Base-by-base conservation (phyloP, 2,888 invertebrate genomes). In the Plagiodera versicolora region DNA sequence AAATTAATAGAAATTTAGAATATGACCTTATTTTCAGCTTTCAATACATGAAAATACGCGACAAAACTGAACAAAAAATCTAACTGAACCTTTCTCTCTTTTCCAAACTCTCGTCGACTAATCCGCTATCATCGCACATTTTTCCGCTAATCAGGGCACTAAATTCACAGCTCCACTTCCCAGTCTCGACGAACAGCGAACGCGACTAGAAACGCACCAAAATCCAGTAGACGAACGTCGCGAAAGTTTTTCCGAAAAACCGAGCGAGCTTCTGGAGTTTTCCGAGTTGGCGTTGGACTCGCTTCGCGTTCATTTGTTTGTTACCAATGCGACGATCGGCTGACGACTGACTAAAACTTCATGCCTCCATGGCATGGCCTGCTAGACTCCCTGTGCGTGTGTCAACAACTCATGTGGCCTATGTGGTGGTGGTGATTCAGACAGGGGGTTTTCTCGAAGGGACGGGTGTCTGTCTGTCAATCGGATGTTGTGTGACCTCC, bases 281-380 rank as follows among this genome's bases (percentile, higher is more conserved):
- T 39, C 56, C 62, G 60, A 58, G 63, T 46, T 56, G 60, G 66
- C 65, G 66, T 32, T 28, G 28, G 28, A 9, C 67, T 59, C 66
- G 64, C 56, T 51, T 59, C 65, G 66, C 70, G 70, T 56, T 69
- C 69, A 68, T 67, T 72, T 71, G 71, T 68, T 66, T 71, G 71
- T 68, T 66, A 65, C 66, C 69, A 62, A 63, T 65, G 68, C 71
- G 71, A 67, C 71, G 70, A 72, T 70, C 70, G 70, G 72, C 72
- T 71, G 67, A 71, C 73, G 71, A 74, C 75, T 74, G 74, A 72
- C 67, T 67, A 60, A 63, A 62, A 63, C 61, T 64, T 61, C 65
- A 65, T 65, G 61, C 65, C 58, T 63, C 62, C n/a, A n/a, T 24
- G 24, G 24, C 63, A 66, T 61, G 49, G 62, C 62, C 50, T 57